These are phyloP conservation scores for Drosophila nr. perissopoda DNA, from an alignment of 2,888 invertebrate species.

Conservation along the genomic window DNA sequence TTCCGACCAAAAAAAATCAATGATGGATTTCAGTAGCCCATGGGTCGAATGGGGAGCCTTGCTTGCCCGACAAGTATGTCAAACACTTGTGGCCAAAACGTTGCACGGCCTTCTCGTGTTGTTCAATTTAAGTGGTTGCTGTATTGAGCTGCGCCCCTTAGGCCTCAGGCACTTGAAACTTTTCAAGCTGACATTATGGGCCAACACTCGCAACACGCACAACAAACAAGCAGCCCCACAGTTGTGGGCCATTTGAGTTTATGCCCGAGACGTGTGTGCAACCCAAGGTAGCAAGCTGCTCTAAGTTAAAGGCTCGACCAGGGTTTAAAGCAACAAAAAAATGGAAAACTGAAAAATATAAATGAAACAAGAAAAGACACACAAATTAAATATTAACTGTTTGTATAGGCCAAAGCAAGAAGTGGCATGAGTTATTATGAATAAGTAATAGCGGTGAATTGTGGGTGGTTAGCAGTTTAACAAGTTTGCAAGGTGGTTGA, in stretches of 20 bases:
- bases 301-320: background rate
- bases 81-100: slow-evolving; percentile 68
- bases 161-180: slow-evolving; percentile 57
- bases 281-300: background rate
- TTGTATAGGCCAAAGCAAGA: slow-evolving; percentile 28
- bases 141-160: slow-evolving; percentile 21
- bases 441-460: slow-evolving; percentile 7
- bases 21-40: slow-evolving; percentile 24
- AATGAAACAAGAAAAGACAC: slow-evolving; percentile 1
- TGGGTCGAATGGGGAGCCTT: slow-evolving; percentile 9
- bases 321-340: slow-evolving; percentile 8
- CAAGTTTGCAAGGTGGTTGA: background rate
- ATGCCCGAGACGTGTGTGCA: slow-evolving; percentile 17
- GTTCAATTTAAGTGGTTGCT: slow-evolving; percentile 17
- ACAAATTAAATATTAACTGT: slow-evolving; percentile 1
- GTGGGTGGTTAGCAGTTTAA: background rate
- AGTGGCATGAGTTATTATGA: slow-evolving; percentile 24
- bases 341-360: background rate
- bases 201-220: slow-evolving; percentile 50
- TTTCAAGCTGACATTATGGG: slow-evolving; percentile 45
- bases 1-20: slow-evolving; percentile 52
- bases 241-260: slow-evolving; percentile 19
- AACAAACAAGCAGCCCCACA: slow-evolving; percentile 26
- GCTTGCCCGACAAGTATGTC: slow-evolving; percentile 51
- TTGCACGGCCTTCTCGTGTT: slow-evolving; percentile 29